Conservation (phyloP, 1,140 invertebrate species). For the Sarcophaga bullata region DNA sequence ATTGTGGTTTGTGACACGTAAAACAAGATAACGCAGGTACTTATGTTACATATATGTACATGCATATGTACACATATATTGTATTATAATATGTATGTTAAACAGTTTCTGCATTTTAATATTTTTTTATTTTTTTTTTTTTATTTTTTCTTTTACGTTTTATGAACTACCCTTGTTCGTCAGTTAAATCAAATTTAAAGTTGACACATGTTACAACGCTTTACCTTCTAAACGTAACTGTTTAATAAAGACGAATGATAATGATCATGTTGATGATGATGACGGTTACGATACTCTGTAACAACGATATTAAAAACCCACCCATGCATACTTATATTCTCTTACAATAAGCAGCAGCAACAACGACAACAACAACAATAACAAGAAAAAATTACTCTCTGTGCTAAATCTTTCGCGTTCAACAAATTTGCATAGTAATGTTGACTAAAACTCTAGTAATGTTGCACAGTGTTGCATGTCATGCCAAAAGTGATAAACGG, state of each 20-base stretch:
- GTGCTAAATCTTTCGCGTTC: not conserved
- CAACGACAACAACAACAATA: no score
- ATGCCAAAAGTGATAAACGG: no score
- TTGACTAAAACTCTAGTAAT: conserved; percentile 24
- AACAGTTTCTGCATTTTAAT: not conserved
- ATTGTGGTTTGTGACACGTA: conserved; percentile 13
- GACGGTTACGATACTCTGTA: not conserved
- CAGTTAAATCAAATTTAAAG: conserved; percentile 37
- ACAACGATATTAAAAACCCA: not conserved
- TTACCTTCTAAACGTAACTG: conserved; percentile 18
- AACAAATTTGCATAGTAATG: not conserved
- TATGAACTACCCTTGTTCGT: not conserved
- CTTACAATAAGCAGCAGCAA: no score
- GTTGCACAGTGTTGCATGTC: no score
- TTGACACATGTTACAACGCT: conserved; percentile 35
- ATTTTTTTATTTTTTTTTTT: conserved; percentile 19
- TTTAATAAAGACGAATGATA: not conserved
- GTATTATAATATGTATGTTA: not conserved
- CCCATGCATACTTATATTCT: no score
- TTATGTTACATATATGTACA: no score
- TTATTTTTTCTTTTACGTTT: conserved; percentile 2
- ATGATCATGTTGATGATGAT: not conserved
- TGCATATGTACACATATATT: no score
- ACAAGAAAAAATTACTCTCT: not conserved
- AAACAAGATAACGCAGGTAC: conserved; percentile 31